phyloP scores from a whole-genome alignment of 1,140 invertebrate species.

The Trigoniulus corallinus region DNA sequence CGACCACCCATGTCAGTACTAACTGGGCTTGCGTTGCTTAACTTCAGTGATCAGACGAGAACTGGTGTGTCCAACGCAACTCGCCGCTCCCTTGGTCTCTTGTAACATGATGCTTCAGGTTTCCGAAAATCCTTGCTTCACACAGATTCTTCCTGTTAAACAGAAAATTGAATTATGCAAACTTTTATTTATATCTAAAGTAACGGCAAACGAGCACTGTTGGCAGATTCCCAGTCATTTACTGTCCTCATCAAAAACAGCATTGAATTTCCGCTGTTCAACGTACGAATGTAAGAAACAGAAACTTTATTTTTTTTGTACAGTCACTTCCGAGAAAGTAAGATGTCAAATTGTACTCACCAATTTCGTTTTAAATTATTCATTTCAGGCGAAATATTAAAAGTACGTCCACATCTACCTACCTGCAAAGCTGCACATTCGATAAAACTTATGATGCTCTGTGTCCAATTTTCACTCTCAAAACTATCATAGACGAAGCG shows the following conservation, averaged over 20 bases:
- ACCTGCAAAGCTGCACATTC: slow-evolving; percentile 30
- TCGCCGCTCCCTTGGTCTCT: too few species aligned
- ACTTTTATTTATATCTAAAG: neutral
- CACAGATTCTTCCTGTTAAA: too few species aligned
- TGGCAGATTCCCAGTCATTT: slow-evolving; percentile 28
- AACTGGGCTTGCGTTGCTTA: too few species aligned
- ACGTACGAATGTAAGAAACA: slow-evolving; percentile 26
- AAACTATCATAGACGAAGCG: slow-evolving; percentile 26
- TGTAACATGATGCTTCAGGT: too few species aligned
- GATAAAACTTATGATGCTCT: slow-evolving; percentile 21
- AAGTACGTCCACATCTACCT: slow-evolving; percentile 20
- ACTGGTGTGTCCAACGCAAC: too few species aligned
- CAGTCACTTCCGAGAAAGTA: too few species aligned
- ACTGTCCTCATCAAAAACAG: slow-evolving; percentile 38
- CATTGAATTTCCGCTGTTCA: slow-evolving; percentile 32
- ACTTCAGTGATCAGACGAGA: too few species aligned
- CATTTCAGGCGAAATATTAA: slow-evolving; percentile 31
- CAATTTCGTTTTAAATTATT: neutral
- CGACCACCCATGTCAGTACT: too few species aligned
- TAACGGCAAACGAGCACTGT: slow-evolving; percentile 15
- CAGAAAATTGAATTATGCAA: too few species aligned
- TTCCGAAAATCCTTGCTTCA: too few species aligned
- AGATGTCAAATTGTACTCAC: neutral
- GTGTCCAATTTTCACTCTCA: slow-evolving; percentile 34
- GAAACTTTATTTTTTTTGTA: too few species aligned